Evolutionary conservation across 2,888 invertebrate genomes (phyloP).

Genomic region (Aphidius colemani): DNA sequence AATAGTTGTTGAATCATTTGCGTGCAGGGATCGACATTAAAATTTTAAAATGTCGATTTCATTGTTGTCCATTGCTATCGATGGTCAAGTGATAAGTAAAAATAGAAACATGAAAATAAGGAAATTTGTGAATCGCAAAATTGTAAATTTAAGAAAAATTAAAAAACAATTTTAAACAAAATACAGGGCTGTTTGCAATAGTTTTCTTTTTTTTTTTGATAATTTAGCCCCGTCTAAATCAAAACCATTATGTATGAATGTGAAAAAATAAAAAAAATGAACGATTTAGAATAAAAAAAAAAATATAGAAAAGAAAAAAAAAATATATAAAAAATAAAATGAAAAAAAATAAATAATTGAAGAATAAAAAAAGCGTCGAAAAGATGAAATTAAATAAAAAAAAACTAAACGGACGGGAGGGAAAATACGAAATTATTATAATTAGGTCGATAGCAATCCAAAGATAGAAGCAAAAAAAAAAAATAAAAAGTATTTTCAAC

Average conservation of each 20-base stretch:
- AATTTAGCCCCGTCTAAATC: slow-evolving; percentile 33
- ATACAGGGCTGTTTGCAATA: slow-evolving; percentile 35
- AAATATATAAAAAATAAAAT: slow-evolving; percentile 6
- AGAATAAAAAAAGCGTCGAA: slow-evolving; percentile 9
- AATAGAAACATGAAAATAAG: slow-evolving; percentile 10
- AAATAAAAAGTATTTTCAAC: slow-evolving; percentile 12
- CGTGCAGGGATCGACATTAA: slow-evolving; percentile 21
- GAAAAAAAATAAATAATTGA: slow-evolving; percentile 15
- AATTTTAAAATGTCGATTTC: neutral
- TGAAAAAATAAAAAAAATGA: slow-evolving; percentile 10
- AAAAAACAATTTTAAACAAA: slow-evolving; percentile 33
- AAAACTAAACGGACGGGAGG: neutral
- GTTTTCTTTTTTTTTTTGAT: slow-evolving; percentile 29
- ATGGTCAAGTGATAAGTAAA: slow-evolving; percentile 10
- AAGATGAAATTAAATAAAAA: slow-evolving; percentile 5
- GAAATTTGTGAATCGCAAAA: slow-evolving; percentile 13
- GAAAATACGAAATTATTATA: neutral
- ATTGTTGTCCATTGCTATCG: slow-evolving; percentile 2
- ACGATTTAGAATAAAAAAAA: slow-evolving; percentile 20
- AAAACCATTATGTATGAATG: slow-evolving; percentile 22
- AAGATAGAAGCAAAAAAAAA: slow-evolving; percentile 11
- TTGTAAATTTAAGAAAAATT: slow-evolving; percentile 7
- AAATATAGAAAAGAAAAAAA: slow-evolving; percentile 11
- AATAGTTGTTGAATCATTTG: slow-evolving; percentile 22
- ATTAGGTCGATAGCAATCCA: neutral